A percentile compares a stretch with the other conserved stretches of the same genome.
phyloP scores from a whole-genome alignment of 2,888 invertebrate species.

The Pseudanteris insignis region DNA sequence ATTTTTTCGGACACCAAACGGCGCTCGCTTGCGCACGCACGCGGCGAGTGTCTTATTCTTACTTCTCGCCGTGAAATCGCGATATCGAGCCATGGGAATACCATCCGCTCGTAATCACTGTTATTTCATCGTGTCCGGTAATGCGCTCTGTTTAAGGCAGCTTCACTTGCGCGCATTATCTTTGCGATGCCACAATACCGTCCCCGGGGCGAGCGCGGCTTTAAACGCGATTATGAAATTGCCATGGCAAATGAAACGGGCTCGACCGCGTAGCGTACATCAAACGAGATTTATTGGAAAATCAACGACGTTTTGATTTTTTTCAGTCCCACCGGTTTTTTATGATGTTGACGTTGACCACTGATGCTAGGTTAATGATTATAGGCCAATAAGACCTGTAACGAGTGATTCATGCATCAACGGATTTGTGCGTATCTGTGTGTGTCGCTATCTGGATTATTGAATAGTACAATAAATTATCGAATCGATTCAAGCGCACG shows the following conservation, averaged over 20 bases:
- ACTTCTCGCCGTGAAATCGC: conserved; percentile 24
- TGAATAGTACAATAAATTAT: conserved; percentile 26
- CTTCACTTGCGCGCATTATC: conserved; percentile 61
- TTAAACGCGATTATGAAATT: conserved; percentile 61
- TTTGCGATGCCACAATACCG: conserved; percentile 49
- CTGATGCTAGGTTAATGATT: conserved; percentile 39
- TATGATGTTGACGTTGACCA: conserved; percentile 15
- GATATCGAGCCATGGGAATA: conserved; percentile 28
- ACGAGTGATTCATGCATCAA: conserved; percentile 22
- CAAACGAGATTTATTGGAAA: conserved; percentile 63
- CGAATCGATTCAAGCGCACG: not conserved
- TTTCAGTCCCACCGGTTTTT: conserved; percentile 30
- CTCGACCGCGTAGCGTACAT: conserved; percentile 44
- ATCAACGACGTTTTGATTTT: conserved; percentile 43
- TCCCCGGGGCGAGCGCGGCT: conserved; percentile 58
- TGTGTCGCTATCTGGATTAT: conserved; percentile 21
- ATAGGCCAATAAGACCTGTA: conserved; percentile 16
- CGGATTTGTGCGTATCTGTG: too few relatives aligned
- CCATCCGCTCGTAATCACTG: conserved; percentile 55
- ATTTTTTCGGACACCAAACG: too few relatives aligned
- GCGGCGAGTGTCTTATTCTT: conserved; percentile 27
- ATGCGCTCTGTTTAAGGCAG: conserved; percentile 57
- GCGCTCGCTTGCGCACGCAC: not conserved
- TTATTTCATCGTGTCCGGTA: conserved; percentile 63
- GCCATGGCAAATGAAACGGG: conserved; percentile 59